phyloP scores from a whole-genome alignment of 2,888 invertebrate species.

The Stegophylla sp. region DNA sequence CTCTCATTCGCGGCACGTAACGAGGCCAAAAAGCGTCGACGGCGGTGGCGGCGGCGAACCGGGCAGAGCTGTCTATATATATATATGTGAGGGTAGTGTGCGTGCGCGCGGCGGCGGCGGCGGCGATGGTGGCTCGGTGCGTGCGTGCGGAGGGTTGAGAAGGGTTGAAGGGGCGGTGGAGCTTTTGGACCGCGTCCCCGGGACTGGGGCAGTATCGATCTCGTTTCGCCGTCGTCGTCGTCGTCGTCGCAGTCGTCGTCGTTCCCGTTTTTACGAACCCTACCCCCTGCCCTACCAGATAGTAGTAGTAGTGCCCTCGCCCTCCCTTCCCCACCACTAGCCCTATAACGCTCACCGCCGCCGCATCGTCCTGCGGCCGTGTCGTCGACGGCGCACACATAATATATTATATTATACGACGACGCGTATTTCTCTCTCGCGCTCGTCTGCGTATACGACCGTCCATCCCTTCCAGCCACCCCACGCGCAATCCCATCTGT shows the following conservation, averaged over 20 bases:
- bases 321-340: neutral
- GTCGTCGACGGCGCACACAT: too few relatives aligned
- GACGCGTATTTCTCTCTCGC: neutral
- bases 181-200: constrained; percentile 58
- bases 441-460: too few relatives aligned
- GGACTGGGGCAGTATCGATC: constrained; percentile 58
- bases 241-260: neutral
- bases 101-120: neutral
- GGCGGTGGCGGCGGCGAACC: constrained; percentile 33
- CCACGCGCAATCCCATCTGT: too few relatives aligned
- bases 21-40: constrained; percentile 58
- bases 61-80: constrained; percentile 43
- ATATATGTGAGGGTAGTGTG: neutral
- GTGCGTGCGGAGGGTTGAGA: too few relatives aligned
- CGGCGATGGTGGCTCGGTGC: too few relatives aligned
- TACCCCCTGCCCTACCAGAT: constrained; percentile 3
- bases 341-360: too few relatives aligned
- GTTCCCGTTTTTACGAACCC: constrained; percentile 40
- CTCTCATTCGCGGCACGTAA: constrained; percentile 54
- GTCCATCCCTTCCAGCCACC: too few relatives aligned
- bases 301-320: too few relatives aligned
- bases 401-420: neutral
- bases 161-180: too few relatives aligned
- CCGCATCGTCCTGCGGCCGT: neutral
- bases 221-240: constrained; percentile 21